phyloP scores from a whole-genome alignment of 2,113 vertebrate genomes.

The Dromaius novaehollandiae region DNA sequence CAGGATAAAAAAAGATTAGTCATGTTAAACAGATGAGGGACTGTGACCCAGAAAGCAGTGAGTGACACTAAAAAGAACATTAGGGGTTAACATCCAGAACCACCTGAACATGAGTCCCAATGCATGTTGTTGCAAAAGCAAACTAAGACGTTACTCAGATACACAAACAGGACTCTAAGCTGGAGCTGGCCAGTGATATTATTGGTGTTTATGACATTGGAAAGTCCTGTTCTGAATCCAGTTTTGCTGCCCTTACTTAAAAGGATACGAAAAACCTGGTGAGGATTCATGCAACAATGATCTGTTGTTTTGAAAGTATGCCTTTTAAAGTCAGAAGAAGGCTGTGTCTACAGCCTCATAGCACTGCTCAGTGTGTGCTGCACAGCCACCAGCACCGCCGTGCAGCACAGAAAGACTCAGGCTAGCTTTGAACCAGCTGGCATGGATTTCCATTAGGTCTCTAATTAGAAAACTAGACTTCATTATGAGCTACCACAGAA shows the following conservation, averaged over 20 bases:
- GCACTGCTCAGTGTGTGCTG: background rate
- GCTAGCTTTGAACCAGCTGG: background rate
- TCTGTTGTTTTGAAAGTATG: background rate
- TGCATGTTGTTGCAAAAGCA: background rate
- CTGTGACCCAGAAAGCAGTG: background rate
- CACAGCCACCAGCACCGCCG: background rate
- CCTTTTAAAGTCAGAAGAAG: background rate
- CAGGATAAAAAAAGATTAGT: background rate
- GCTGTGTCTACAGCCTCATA: background rate
- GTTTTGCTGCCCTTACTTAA: background rate
- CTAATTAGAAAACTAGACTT: background rate
- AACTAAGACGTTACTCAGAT: background rate
- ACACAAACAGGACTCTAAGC: background rate
- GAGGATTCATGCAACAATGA: background rate
- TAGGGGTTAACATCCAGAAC: background rate
- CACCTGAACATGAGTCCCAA: background rate
- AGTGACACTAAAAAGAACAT: background rate
- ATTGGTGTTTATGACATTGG: background rate
- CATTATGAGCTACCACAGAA: background rate
- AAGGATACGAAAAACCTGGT: background rate
- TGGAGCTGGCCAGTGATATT: background rate
- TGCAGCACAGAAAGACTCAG: fast-evolving
- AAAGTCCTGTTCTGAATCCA: background rate
- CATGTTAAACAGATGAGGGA: background rate
- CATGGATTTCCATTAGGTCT: background rate